A percentile compares a stretch with the other conserved stretches of the same genome.
phyloP scores from a whole-genome alignment of 2,888 invertebrate genomes.

The Apodemia mormo region DNA sequence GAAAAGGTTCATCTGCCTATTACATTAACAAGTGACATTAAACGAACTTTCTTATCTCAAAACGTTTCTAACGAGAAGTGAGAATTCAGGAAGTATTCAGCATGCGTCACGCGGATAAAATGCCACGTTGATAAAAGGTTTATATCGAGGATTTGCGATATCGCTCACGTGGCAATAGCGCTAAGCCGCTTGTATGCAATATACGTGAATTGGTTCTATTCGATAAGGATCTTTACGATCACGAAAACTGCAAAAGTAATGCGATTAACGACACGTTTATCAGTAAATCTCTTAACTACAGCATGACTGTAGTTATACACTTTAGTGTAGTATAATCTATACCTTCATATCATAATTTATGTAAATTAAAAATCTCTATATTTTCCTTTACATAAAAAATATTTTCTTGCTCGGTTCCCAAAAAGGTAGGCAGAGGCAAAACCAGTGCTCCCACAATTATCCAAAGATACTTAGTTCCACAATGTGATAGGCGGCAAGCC shows the following conservation, averaged over 20 bases:
- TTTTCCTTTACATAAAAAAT: too few species aligned
- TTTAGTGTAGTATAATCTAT: not conserved
- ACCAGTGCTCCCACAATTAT: too few species aligned
- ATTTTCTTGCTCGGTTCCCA: too few species aligned
- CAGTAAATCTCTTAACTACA: not conserved
- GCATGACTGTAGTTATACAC: not conserved
- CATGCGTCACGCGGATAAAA: not conserved
- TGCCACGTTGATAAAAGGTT: not conserved
- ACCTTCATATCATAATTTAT: too few species aligned
- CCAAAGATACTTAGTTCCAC: too few species aligned
- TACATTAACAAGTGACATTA: not conserved
- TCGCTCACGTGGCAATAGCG: not conserved
- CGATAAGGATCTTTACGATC: slow-evolving; percentile 5
- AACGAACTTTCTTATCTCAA: slow-evolving; percentile 1
- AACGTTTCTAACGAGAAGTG: not conserved
- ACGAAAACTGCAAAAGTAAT: not conserved
- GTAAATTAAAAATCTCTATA: too few species aligned
- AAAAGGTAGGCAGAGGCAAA: too few species aligned
- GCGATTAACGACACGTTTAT: not conserved
- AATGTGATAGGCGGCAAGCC: too few species aligned
- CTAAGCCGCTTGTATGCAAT: not conserved
- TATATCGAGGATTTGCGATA: not conserved
- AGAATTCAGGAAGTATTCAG: not conserved
- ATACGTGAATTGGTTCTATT: slow-evolving; percentile 2
- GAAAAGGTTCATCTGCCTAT: not conserved